Conservation (phyloP, 2,797 vertebrate species). For the Threskiornis aethiopicus region DNA sequence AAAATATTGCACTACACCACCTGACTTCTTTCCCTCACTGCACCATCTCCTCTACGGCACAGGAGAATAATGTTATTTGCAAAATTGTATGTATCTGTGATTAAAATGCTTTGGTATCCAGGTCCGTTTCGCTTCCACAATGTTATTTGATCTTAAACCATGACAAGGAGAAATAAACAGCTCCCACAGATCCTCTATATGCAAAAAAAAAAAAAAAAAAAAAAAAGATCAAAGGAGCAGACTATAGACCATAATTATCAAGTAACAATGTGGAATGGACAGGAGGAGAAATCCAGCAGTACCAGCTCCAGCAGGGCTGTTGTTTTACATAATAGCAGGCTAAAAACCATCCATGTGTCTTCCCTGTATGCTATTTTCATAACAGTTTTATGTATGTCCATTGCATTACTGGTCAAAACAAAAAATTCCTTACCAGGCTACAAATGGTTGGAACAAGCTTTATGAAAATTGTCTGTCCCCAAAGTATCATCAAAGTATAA, state of each 20-base stretch:
- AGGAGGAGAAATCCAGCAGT: not conserved
- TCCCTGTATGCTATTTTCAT: not conserved
- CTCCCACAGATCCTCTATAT: not conserved
- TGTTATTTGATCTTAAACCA: not conserved
- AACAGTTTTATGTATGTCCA: not conserved
- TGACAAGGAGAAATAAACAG: not conserved
- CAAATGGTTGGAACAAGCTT: not conserved
- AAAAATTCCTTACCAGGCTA: not conserved
- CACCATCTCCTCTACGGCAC: accelerated
- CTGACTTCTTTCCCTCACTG: not conserved
- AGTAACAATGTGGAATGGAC: not conserved
- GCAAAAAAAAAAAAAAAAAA: not conserved
- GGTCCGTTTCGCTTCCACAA: not conserved
- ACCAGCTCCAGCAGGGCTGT: accelerated
- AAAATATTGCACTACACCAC: not conserved
- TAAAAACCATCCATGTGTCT: not conserved
- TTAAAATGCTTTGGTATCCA: not conserved
- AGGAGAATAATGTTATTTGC: not conserved
- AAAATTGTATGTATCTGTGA: not conserved
- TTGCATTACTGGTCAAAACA: not conserved
- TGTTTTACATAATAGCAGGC: not conserved
- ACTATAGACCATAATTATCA: not conserved
- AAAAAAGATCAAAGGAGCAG: not conserved
- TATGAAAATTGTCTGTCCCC: not conserved
- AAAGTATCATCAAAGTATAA: not conserved